A percentile compares a stretch with the other conserved stretches of the same genome.
phyloP scores from a whole-genome alignment of 2,888 invertebrate species.

The Lasioglossum calceatum region DNA sequence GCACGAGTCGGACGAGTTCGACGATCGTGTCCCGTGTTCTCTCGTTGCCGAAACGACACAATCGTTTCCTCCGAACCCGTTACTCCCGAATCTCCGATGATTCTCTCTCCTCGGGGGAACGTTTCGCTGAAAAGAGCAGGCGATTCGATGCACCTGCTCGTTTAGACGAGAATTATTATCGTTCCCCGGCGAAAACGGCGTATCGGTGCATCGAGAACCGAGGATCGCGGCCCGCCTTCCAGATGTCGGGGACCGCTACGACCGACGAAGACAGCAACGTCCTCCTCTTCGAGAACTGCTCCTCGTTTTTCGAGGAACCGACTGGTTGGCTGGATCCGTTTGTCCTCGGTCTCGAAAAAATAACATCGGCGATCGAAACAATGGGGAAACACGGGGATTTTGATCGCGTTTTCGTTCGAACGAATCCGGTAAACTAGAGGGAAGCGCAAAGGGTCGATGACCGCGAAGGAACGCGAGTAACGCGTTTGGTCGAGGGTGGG shows the following conservation, averaged over 20 bases:
- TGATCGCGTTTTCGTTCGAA: constrained; percentile 2
- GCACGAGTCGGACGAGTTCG: background rate
- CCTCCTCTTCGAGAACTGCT: background rate
- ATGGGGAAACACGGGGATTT: background rate
- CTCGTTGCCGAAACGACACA: background rate
- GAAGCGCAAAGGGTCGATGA: constrained; percentile 47
- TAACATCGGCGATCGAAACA: too few species aligned
- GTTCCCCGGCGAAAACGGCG: background rate
- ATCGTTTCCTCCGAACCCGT: background rate
- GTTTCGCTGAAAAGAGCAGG: background rate
- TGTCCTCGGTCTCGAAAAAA: background rate
- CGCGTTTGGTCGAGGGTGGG: constrained; percentile 42
- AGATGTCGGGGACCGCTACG: constrained; percentile 13
- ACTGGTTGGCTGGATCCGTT: background rate
- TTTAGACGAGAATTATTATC: constrained; percentile 24
- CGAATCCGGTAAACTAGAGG: constrained; percentile 28
- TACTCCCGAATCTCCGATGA: background rate
- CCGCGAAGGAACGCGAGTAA: constrained; percentile 43
- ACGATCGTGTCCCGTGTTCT: background rate
- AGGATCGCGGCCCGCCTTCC: constrained; percentile 17
- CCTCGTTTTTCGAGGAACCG: background rate
- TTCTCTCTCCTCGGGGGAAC: background rate
- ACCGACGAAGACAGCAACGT: background rate
- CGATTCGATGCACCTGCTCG: constrained; percentile 22
- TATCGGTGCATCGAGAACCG: background rate